Base-by-base conservation (phyloP, 1,140 invertebrate genomes). In the Capitella teleta region DNA sequence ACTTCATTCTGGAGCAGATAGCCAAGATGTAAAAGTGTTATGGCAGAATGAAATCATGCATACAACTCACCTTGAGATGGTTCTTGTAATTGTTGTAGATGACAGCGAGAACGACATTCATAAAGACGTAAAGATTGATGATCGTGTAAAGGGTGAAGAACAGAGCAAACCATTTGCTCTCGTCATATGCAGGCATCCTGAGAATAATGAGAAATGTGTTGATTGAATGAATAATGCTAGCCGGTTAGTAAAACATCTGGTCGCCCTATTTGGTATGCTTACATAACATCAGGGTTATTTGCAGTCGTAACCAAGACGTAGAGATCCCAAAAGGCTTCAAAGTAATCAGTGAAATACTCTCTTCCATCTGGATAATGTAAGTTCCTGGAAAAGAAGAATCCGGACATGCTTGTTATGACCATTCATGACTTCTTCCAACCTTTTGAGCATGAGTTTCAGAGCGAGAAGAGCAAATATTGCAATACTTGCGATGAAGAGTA, bases 271-370 rank as follows among this genome's bases (percentile, higher is more conserved):
- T 41, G 10, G 14, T 44, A 26, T 14, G 23, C 73, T 70, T 68
- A 77, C 76, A 77, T 78, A 42, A 78, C 61, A 64, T 77, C 76
- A 25, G 77, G 77, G 56, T 75, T 72, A 59, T 78, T 78, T 8
- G 77, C 73, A 28, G 76, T 77, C 14, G 77, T 78, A 6, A 78
- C 74, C 8, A 78, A 57, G 14, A 78, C 73, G 61, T 77, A 78
- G 5, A 78, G 57, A 44, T 74, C 67, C 67, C 75, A 78, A 14
- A 76, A 59, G 54, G 64, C 67, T 44, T 77, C 76, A 50, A 61
- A 57, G 52, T 75, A 76, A 26, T 60, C 64, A 19, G 57, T 57
- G 57, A 77, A 77, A 57, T 78, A 77, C 10, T 61, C 60, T 8
- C 52, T 53, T 6, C 72, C 74, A 62, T 72, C 60, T 14, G 68